These are phyloP conservation scores for Eulemur albifrons DNA, from an alignment of 2,797 vertebrate genomes.

Conservation along the genomic window DNA sequence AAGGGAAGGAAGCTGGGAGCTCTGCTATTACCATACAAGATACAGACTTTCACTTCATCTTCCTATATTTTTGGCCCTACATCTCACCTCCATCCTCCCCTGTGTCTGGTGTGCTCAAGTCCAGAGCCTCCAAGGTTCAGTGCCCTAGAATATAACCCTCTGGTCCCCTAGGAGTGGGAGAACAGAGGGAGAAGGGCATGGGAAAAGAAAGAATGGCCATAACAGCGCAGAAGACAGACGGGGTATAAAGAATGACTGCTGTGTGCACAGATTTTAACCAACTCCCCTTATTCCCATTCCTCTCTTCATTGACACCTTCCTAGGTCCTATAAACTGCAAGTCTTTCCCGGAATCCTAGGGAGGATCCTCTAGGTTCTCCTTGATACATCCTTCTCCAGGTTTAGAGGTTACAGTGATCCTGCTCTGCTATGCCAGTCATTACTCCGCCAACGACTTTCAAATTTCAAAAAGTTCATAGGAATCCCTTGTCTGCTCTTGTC, in stretches of 20 bases:
- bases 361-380: neutral
- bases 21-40: neutral
- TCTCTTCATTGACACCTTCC: neutral
- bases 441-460: neutral
- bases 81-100: neutral
- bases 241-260: neutral
- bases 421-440: neutral
- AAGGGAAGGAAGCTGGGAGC: neutral
- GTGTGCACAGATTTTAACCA: neutral
- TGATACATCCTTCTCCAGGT: neutral
- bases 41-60: neutral
- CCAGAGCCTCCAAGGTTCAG: neutral
- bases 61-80: neutral
- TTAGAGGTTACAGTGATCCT: neutral
- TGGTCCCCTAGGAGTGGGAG: neutral
- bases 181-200: neutral
- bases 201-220: neutral
- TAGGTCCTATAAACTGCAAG: fast-evolving
- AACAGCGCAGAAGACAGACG: neutral
- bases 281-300: neutral
- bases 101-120: neutral
- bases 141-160: neutral
- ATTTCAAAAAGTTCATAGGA: neutral
- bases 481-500: neutral
- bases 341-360: neutral